These are phyloP conservation scores for Marronus borbonicus DNA, from an alignment of 2,888 invertebrate genomes.

Conservation along the genomic window DNA sequence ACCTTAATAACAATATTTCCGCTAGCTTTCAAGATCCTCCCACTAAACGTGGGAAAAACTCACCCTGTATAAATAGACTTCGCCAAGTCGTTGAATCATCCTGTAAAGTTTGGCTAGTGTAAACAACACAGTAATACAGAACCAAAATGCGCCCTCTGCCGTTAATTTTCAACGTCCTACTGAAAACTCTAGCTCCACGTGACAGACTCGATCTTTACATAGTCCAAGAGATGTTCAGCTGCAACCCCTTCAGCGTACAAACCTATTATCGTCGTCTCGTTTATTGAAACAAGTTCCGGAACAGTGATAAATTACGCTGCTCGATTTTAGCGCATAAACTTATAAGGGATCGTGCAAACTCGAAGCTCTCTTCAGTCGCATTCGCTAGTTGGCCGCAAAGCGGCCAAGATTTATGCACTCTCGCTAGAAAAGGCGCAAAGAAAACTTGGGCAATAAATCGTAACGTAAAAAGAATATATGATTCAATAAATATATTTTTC, in stretches of 20 bases:
- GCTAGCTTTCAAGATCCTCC: too few relatives aligned
- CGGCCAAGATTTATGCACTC: slow-evolving; percentile 26
- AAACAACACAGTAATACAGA: too few relatives aligned
- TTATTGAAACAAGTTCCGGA: slow-evolving; percentile 16
- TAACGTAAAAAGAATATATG: slow-evolving; percentile 35
- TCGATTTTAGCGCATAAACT: slow-evolving; percentile 9
- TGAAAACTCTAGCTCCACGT: too few relatives aligned
- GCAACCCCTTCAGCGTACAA: not conserved
- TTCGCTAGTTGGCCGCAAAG: not conserved
- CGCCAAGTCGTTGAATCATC: too few relatives aligned
- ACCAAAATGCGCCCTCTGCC: too few relatives aligned
- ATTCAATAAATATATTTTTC: slow-evolving; percentile 30
- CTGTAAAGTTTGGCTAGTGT: too few relatives aligned
- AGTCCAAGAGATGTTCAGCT: too few relatives aligned
- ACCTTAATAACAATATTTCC: too few relatives aligned
- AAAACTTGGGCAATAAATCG: slow-evolving; percentile 27
- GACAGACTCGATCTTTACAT: too few relatives aligned
- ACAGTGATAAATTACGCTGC: not conserved
- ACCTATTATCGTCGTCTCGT: slow-evolving; percentile 1
- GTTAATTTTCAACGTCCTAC: too few relatives aligned
- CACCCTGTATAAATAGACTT: too few relatives aligned
- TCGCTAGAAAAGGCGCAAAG: slow-evolving; percentile 13
- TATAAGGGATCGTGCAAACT: not conserved
- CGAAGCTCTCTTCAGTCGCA: not conserved
- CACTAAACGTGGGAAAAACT: too few relatives aligned